Base-by-base conservation (phyloP, 1,140 invertebrate species). In the Drosophila watanabei region DNA sequence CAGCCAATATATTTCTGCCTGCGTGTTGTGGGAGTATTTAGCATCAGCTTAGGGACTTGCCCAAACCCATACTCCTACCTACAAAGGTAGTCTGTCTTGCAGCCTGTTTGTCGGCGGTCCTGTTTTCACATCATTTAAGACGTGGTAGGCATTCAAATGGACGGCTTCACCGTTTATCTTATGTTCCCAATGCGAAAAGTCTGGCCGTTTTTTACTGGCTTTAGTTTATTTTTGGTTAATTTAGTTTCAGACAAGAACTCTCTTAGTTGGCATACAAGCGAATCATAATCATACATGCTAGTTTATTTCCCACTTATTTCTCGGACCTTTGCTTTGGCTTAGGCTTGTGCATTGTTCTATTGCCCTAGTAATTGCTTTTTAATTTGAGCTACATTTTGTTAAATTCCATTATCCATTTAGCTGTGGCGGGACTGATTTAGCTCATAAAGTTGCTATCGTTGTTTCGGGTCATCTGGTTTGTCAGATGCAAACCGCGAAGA, bases 81-180 rank as follows among this genome's bases (percentile, higher is more conserved):
- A 32, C n/a, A 18, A 20, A 20, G 35, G n/a, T n/a, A n/a, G 28
- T 41, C 24, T 57, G 60, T 52, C 54, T 60, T 18, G 20, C 54
- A 39, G 56, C 14, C 13, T 58, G 60, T 52, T 72, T 60, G 62
- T 48, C 45, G 59, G 54, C 66, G 79, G 76, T 79, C 56, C 63
- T 65, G 58, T 87, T 87, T 82, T 80, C 84, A 83, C 83, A 80
- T 83, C 76, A 57, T 87, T 80, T 64, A 43, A 63, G 64, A 87
- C 84, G 84, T 87, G 84, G 66, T 64, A 68, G 46, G 80, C 80
- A 87, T 87, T 87, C 65, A 65, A 88, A 87, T 88, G 61, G 49
- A 60, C 43, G 46, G 59, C 43, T 75, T 49, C 63, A 54, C 37
- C 37, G 46, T 32, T 37, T 43, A 7, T 18, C 45, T 48, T 57